These are phyloP conservation scores for Eucidaris tribuloides DNA, from an alignment of 35 echinoderm and acorn worm genomes.

Conservation along the genomic window DNA sequence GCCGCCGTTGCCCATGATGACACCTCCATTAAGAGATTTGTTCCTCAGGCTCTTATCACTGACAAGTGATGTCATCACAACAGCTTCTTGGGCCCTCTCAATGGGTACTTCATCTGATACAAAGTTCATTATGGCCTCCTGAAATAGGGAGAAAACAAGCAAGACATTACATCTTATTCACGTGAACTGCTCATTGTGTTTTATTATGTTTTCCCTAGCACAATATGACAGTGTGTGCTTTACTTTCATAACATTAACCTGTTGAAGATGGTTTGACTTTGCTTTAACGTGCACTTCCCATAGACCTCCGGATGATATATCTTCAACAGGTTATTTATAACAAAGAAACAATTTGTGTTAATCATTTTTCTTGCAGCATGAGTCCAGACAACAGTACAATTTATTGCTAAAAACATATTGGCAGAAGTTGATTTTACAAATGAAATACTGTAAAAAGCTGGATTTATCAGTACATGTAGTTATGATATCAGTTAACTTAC, in stretches of 20 bases:
- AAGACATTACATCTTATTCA: background rate
- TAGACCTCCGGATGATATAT: background rate
- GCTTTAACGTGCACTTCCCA: background rate
- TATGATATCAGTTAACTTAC: no score
- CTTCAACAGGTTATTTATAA: background rate
- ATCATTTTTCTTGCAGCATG: no score
- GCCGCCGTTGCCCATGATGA: background rate
- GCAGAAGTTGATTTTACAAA: no score
- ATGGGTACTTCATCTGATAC: conserved; percentile 42
- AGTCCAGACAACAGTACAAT: no score
- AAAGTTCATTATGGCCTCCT: conserved; percentile 67
- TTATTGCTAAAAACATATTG: background rate
- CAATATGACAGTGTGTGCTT: no score
- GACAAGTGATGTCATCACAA: conserved; percentile 72
- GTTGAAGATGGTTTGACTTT: background rate
- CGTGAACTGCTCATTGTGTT: background rate
- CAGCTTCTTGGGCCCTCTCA: conserved; percentile 62
- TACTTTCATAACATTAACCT: no score
- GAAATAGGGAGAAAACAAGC: background rate
- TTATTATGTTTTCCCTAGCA: background rate
- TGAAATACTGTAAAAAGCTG: no score
- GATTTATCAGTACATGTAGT: no score
- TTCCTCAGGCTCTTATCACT: conserved; percentile 21
- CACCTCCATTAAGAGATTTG: conserved; percentile 28
- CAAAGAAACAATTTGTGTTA: background rate